Base-by-base conservation (phyloP, 2,888 invertebrate species). In the Volucella inanis region DNA sequence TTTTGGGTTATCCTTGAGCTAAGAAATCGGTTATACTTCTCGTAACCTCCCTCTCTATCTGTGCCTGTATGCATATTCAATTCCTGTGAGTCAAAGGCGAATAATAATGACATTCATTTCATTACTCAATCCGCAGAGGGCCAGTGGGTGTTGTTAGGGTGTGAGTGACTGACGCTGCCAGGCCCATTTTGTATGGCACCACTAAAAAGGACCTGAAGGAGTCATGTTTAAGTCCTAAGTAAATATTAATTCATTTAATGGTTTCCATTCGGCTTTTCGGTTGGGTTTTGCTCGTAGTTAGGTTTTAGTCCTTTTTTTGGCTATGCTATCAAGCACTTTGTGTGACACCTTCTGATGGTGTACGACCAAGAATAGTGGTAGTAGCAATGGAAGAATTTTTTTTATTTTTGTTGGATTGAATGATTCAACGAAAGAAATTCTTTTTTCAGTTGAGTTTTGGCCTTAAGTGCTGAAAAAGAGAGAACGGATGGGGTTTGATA, bases 201-300 rank as follows among this genome's bases (percentile, higher is more conserved):
- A 15, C 8, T 59, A 75, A 52, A 57, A 75, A 54, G 59, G 49
- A 70, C 68, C 81, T 54, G 59, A 62, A 72, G 59, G 77, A 85
- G 80, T 67, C 75, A 61, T 71, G 78, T 88, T 89, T 87, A 88
- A 89, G 89, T 88, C 88, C 89, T 89, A 89, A 89, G 88, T 88
- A 89, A 89, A 89, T 89, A 89, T 89, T 89, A 89, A 89, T 89
- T 89, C 89, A 87, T 89, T 89, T 89, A 89, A 89, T 89, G 89
- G 83, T 79, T 83, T 83, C 78, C 74, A 79, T 83, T 83, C 67
- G 83, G 74, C 72, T 83, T 78, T 83, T 83, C 49, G 50, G 41
- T 9, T 39, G 59, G 38, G 22, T 38, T 45, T 77, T 72, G 67
- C 65, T 57, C 62, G 67, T 68, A 68, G 22, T 22, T 22, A 79